A percentile compares a stretch with the other conserved stretches of the same genome.
Conservation (phyloP, 1,140 invertebrate genomes). For the Papilio glaucus region DNA sequence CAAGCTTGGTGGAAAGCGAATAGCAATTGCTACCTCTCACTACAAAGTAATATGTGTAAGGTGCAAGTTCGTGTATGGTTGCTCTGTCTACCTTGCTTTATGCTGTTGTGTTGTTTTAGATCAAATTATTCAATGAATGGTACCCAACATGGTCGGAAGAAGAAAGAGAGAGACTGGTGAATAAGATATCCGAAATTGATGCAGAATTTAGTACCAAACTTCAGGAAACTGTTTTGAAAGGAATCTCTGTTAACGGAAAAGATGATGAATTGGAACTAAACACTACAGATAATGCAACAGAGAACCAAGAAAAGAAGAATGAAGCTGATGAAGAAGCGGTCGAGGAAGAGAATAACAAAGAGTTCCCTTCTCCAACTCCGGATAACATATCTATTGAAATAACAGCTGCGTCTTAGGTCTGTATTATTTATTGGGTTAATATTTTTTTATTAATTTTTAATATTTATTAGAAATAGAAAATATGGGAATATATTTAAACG, state of each 20-base stretch:
- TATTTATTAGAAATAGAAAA: slow-evolving; percentile 36
- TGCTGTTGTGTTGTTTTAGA: slow-evolving; percentile 74
- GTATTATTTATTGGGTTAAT: slow-evolving; percentile 32
- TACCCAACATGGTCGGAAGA: slow-evolving; percentile 90
- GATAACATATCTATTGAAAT: slow-evolving; percentile 70
- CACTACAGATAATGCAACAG: slow-evolving; percentile 38
- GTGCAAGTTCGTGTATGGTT: too few relatives aligned
- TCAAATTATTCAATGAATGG: slow-evolving; percentile 95
- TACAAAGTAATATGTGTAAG: neutral
- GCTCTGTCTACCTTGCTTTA: too few relatives aligned
- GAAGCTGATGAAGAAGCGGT: slow-evolving; percentile 41
- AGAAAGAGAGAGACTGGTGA: slow-evolving; percentile 88
- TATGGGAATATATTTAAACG: neutral
- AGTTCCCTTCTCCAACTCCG: slow-evolving; percentile 45
- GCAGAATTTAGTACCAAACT: slow-evolving; percentile 88
- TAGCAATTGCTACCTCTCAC: too few relatives aligned
- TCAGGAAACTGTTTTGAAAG: slow-evolving; percentile 82
- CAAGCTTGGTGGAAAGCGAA: too few relatives aligned
- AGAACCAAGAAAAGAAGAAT: slow-evolving; percentile 41
- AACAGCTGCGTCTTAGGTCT: slow-evolving; percentile 69
- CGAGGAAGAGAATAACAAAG: slow-evolving; percentile 45
- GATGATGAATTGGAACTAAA: slow-evolving; percentile 48
- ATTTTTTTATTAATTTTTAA: slow-evolving; percentile 36
- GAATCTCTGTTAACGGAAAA: slow-evolving; percentile 68
- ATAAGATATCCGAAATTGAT: slow-evolving; percentile 88